These are phyloP conservation scores for Oreochromis aureus DNA, from an alignment of 2,113 vertebrate species.

Conservation along the genomic window DNA sequence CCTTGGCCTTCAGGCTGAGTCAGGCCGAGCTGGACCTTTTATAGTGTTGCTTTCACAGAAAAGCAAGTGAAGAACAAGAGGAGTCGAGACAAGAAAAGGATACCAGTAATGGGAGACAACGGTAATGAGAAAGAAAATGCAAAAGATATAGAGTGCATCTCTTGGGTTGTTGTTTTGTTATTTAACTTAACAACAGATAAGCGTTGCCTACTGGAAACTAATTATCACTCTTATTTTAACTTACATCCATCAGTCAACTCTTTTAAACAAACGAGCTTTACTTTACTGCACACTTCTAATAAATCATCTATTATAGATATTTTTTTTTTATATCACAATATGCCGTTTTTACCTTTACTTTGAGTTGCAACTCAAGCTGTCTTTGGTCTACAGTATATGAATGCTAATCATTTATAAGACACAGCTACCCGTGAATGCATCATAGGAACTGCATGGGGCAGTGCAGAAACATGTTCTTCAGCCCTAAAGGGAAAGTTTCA, in stretches of 20 bases:
- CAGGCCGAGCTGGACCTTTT: not conserved
- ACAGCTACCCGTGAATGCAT: not conserved
- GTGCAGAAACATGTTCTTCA: not conserved
- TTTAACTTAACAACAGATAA: not conserved
- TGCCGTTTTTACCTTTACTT: not conserved
- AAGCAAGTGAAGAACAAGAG: not conserved
- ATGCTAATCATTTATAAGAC: not conserved
- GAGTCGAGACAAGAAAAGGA: not conserved
- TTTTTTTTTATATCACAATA: not conserved
- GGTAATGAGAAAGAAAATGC: not conserved
- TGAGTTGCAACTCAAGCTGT: not conserved
- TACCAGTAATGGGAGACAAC: not conserved
- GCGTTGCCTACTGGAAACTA: not conserved
- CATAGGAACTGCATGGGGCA: not conserved
- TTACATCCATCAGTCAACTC: not conserved
- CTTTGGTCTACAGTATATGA: not conserved
- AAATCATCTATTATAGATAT: not conserved
- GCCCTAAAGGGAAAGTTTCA: not conserved
- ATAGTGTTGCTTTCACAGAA: not conserved
- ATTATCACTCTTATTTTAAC: not conserved
- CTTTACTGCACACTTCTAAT: not conserved
- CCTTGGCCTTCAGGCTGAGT: constrained; percentile 6
- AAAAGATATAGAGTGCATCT: not conserved
- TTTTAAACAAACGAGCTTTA: not conserved
- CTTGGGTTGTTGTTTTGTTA: not conserved